A percentile compares a stretch with the other conserved stretches of the same genome.
Conservation (phyloP, 2,113 vertebrate genomes). For the Lepus europaeus region DNA sequence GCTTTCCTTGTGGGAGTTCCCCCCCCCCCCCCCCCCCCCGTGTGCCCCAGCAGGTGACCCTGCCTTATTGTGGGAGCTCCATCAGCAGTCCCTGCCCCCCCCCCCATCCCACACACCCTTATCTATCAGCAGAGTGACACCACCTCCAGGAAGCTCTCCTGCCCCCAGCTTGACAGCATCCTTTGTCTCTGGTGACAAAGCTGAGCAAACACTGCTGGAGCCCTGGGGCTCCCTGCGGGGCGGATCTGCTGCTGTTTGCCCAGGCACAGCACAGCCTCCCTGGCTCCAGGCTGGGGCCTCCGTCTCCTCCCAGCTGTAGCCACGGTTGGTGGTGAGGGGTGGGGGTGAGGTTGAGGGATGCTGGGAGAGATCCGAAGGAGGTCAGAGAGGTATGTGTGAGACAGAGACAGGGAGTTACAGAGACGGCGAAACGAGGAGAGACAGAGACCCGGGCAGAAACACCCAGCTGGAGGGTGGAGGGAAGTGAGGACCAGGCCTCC, state of each 20-base stretch:
- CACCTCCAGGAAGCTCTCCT: not conserved
- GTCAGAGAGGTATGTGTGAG: not conserved
- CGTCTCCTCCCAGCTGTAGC: not conserved
- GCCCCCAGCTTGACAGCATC: not conserved
- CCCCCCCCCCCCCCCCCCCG: too few relatives aligned
- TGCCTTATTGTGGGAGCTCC: not conserved
- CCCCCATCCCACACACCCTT: not conserved
- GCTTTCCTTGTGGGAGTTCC: conserved; percentile 18
- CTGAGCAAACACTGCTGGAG: not conserved
- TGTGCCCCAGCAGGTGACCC: not conserved
- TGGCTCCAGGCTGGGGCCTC: not conserved
- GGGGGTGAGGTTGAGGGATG: too few relatives aligned
- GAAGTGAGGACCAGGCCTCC: not conserved
- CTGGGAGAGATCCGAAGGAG: not conserved
- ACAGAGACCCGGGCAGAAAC: not conserved
- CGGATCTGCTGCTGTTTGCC: not conserved
- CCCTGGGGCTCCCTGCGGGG: not conserved
- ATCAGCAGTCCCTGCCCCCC: not conserved
- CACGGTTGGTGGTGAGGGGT: too few relatives aligned
- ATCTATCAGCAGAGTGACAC: not conserved
- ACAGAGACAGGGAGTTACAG: not conserved
- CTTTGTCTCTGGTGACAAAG: not conserved
- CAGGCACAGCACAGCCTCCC: not conserved
- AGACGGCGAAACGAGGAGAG: not conserved
- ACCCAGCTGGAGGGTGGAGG: not conserved